Conservation (phyloP, 1,140 invertebrate genomes). For the Neotoxoptera formosana region DNA sequence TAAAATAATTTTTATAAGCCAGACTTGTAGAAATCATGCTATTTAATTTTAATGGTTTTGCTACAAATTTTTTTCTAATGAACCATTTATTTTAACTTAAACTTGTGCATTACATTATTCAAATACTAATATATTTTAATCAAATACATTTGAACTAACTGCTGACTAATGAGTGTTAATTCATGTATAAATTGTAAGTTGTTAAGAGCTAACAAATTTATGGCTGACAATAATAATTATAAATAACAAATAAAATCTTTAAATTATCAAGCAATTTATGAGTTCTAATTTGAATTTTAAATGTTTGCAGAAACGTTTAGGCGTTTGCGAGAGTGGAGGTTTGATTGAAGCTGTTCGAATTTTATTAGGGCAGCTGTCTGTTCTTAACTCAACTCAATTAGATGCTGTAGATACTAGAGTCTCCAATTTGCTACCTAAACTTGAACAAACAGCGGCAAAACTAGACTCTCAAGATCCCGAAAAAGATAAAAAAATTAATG, state of each 20-base stretch:
- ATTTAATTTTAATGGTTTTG: neutral
- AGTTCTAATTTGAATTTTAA: neutral
- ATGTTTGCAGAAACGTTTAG: conserved; percentile 50
- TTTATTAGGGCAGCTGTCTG: conserved; percentile 70
- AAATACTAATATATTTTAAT: neutral
- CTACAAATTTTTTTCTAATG: neutral
- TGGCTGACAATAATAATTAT: neutral
- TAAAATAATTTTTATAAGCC: neutral
- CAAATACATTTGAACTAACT: neutral
- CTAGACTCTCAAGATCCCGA: conserved; percentile 73
- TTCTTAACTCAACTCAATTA: conserved; percentile 82
- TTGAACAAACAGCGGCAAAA: conserved; percentile 78
- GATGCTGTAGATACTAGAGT: conserved; percentile 84
- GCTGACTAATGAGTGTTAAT: neutral
- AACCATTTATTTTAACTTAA: neutral
- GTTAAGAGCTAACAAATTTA: neutral
- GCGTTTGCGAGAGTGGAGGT: conserved; percentile 62
- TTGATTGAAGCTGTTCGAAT: conserved; percentile 76
- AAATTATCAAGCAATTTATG: neutral
- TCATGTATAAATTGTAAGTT: neutral
- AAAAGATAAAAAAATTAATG: conserved; percentile 80
- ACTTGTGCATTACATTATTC: neutral
- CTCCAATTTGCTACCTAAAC: conserved; percentile 74
- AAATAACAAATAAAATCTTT: neutral
- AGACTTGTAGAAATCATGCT: neutral